Evolutionary conservation across 1,140 invertebrate genomes (phyloP), one percentile per base, ranked within the genome.

Genomic region (Sitodiplosis mosellana): DNA sequence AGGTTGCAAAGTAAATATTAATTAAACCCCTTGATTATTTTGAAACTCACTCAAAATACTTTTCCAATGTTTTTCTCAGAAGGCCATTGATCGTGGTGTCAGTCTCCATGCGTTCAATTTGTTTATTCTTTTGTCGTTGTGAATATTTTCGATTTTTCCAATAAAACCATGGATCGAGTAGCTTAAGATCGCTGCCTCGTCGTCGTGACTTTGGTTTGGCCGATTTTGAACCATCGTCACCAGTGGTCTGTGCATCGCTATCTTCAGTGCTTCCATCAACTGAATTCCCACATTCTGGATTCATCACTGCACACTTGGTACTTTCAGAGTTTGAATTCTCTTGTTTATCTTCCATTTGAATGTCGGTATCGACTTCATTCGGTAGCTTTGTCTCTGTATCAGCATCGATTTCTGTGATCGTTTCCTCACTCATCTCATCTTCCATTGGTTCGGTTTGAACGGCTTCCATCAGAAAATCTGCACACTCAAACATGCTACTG

Each of bases 91-190:
- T 64, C 10, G 71, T 74, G 51, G 76, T 72, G 65, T 81, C 79
- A 49, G 75, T 73, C 49, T 73, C 68, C 48, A 58, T 56, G 70
- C 72, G 47, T 60, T 74, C 62, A 27, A 27, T 27, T 60, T 68
- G 48, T 59, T 64, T 49, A 59, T 64, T 55, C 64, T 73, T 62
- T 67, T 73, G 80, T 42, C 78, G 58, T 2, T 77, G 73, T 2
- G 78, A 80, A 46, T 48, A 50, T 51, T 80, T 68, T 48, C 80
- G 65, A 60, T 81, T 81, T 49, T 71, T 80, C 52, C 79, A 79
- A 75, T 79, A 81, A 19, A 77, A 76, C 74, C 79, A 79, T 52
- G 78, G 75, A 52, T 83, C 74, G 10, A 82, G 60, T 49, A 79
- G 73, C 22, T 71, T 76, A 1, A 81, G 57, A 14, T 76, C 75